phyloP scores from a whole-genome alignment of 2,797 vertebrate genomes.

The Coreius guichenoti region DNA sequence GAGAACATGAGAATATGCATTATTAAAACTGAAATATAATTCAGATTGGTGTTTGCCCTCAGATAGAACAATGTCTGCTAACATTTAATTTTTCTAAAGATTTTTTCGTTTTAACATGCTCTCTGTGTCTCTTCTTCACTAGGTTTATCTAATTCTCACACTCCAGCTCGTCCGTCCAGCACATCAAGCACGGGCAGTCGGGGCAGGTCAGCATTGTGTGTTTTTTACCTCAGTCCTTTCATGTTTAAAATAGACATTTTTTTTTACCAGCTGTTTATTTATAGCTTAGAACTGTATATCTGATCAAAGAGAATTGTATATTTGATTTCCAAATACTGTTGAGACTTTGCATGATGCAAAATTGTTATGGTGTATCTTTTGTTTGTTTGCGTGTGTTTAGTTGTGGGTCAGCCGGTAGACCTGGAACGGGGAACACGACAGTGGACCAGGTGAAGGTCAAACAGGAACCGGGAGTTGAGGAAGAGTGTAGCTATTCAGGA shows the following conservation, averaged over 20 bases:
- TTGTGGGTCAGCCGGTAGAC: conserved; percentile 91
- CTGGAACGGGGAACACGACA: conserved; percentile 77
- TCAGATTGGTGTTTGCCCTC: neutral
- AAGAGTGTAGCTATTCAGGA: conserved; percentile 87
- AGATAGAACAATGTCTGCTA: neutral
- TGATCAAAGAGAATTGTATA: neutral
- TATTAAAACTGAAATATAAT: neutral
- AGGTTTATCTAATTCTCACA: conserved; percentile 95
- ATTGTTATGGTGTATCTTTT: neutral
- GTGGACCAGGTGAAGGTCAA: conserved; percentile 92
- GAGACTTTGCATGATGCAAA: neutral
- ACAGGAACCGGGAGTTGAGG: conserved; percentile 92
- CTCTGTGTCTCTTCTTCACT: conserved; percentile 31
- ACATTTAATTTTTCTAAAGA: neutral
- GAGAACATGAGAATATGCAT: neutral
- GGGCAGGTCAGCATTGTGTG: conserved; percentile 84
- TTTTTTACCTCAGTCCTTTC: neutral
- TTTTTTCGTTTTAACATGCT: neutral
- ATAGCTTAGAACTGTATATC: conserved; percentile 3
- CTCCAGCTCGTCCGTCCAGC: conserved; percentile 96
- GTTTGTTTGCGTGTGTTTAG: conserved; percentile 70
- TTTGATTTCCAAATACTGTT: neutral
- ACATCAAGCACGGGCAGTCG: conserved; percentile 98
- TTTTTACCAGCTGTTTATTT: neutral
- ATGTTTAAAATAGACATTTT: neutral